Base-by-base conservation (phyloP, 2,797 vertebrate genomes). In the Anguilla pacifica region DNA sequence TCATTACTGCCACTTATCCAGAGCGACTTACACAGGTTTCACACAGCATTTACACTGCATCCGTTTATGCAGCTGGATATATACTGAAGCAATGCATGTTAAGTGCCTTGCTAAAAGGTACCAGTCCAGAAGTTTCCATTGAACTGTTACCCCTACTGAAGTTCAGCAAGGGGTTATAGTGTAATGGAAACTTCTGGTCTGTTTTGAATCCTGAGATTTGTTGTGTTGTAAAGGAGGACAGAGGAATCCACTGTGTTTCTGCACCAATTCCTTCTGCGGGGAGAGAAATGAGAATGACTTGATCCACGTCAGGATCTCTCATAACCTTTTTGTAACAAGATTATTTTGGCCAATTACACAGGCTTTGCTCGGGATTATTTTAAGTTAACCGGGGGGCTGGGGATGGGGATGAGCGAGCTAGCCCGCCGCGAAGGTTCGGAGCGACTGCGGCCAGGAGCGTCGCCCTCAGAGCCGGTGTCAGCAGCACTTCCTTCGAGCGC, bases 381-480 rank as follows among this genome's bases (percentile, higher is more conserved):
- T 92, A 93, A 94, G 91, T 86, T 35, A 35, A 35, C 35, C 35
- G 35, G 35, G 35, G 35, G 35, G 35, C 35, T n/a, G n/a, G n/a
- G n/a, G n/a, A n/a, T 35, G 1, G 35, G 35, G 35, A 31, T 31
- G 31, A 31, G 31, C 31, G 31, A 1, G 35, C 35, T 35, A 35
- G 35, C 35, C 35, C 35, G 35, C 35, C 35, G 1, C 35, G 35
- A 35, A 35, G 35, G 1, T 35, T 35, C 35, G 1, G 35, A 35
- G 35, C 35, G 35, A 35, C 86, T 91, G 91, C 92, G 91, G 91
- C 89, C 74, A 89, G 90, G 90, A 90, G 88, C 87, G 88, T 92
- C 90, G 79, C 82, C 87, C 86, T 94, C 91, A 90, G 92, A 94
- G 93, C 92, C 86, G 46, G 88, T 86, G 92, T 91, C 93, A 91